Evolutionary conservation across 35 echinoderm and acorn worm species (phyloP), one percentile per base, ranked within the genome.

Genomic region (Acanthaster planci): DNA sequence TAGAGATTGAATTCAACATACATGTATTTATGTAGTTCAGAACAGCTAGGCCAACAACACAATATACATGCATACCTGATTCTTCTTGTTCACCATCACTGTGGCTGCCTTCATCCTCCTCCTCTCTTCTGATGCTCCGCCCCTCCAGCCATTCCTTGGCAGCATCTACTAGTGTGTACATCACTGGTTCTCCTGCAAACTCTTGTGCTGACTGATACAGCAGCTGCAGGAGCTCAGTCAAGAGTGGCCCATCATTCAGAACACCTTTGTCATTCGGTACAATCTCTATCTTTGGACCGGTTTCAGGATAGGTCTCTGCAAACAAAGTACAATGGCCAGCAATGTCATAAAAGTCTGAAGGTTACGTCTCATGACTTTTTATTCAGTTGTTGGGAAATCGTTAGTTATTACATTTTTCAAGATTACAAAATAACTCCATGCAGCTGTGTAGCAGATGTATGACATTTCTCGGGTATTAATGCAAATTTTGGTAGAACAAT

Each of bases 191-290:
- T 60, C 87, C 78, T 34, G 32, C 59, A 67, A 16, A 44, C 15
- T 84, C 80, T 44, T 72, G 51, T 10, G 87, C 87, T 16, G 72
- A 31, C 79, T 77, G 44, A 47, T 89, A 89, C 36, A 89, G 42
- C 23, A 29, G 17, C 16, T 76, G 56, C 23, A 89, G 52, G 67
- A 89, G 87, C 37, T 68, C 29, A 19, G 60, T 67, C n/a, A 84
- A 16, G 12, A 10, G 5, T 40, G 29, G 42, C 7, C 38, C 80
- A 35, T 83, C 55, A 37, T 80, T 37, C 17, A 55, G 37, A 7
- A 34, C 34, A 1, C 30, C 23, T 29, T 34, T 34, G 14, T 81
- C 79, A 15, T 32, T 18, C 8, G 40, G 34, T 6, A 89, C 27
- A 30, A 89, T 75, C 38, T 89, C 87, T 37, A 89, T 56, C 67